Percentiles rank a stretch among this genome's conserved stretches.
Evolutionary conservation across 2,113 vertebrate species (phyloP).

Genomic region (Paedocypris sp.): DNA sequence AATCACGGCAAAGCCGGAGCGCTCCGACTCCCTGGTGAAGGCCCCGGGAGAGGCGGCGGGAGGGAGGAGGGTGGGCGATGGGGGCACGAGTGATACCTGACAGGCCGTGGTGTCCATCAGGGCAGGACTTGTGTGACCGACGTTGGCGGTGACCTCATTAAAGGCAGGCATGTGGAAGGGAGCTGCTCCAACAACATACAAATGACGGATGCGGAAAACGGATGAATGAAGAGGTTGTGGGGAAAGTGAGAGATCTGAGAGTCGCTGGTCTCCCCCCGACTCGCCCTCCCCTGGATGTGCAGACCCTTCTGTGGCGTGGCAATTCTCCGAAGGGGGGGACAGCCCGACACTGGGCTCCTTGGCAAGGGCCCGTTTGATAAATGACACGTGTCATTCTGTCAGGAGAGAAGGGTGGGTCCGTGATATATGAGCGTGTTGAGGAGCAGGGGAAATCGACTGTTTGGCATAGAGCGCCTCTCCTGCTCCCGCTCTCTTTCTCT

Average conservation of each 20-base stretch:
- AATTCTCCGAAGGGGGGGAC: constrained; percentile 48
- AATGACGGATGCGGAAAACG: background rate
- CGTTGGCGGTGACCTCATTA: background rate
- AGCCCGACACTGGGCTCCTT: constrained; percentile 55
- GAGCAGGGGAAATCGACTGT: constrained; percentile 98
- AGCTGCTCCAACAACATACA: background rate
- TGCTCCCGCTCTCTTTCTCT: constrained; percentile 14
- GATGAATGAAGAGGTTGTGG: constrained; percentile 23
- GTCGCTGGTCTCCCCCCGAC: constrained; percentile 23
- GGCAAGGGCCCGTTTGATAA: constrained; percentile 87
- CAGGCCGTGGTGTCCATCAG: constrained; percentile 35
- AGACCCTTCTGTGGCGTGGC: constrained; percentile 32
- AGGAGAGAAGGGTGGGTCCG: constrained; percentile 90
- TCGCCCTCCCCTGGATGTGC: constrained; percentile 16
- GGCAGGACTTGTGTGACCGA: background rate
- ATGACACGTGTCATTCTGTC: constrained; percentile 99
- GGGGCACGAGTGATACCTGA: constrained; percentile 73
- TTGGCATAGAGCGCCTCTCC: constrained; percentile 74
- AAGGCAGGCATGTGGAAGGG: background rate
- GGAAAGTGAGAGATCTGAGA: constrained; percentile 24
- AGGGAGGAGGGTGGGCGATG: constrained; percentile 19
- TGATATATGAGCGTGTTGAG: constrained; percentile 89
- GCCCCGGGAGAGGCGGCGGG: constrained; percentile 55
- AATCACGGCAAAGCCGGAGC: constrained; percentile 78
- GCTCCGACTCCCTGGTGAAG: constrained; percentile 75